Percentiles rank a stretch among this genome's conserved stretches.
Conservation (phyloP, 2,888 invertebrate genomes). For the Perizoma affinitatum region DNA sequence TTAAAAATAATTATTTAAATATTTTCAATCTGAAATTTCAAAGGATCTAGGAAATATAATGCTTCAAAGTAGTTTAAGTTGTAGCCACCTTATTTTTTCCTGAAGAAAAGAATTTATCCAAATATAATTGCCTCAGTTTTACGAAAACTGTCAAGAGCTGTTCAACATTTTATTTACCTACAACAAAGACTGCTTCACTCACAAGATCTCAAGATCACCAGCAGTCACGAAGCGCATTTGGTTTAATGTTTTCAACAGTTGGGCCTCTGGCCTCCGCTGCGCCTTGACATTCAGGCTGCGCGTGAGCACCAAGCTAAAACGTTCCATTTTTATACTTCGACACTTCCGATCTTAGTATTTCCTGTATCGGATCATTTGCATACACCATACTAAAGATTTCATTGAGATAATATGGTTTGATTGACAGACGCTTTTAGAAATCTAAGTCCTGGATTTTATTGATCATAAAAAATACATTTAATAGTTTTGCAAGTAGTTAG, state of each 20-base stretch:
- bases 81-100: too few species aligned
- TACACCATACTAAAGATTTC: slow-evolving; percentile 29
- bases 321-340: slow-evolving; percentile 71
- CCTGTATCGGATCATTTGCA: slow-evolving; percentile 55
- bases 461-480: background rate
- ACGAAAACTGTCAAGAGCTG: too few species aligned
- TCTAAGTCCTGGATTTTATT: slow-evolving; percentile 1
- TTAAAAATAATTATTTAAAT: too few species aligned
- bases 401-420: slow-evolving; percentile 23
- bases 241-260: slow-evolving; percentile 23
- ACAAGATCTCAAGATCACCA: slow-evolving; percentile 26
- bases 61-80: too few species aligned
- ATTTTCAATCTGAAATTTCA: too few species aligned
- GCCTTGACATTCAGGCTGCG: slow-evolving; percentile 79
- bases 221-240: slow-evolving; percentile 36
- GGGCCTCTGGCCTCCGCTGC: slow-evolving; percentile 60
- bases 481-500: too few species aligned
- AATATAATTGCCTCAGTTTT: too few species aligned
- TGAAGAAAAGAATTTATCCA: too few species aligned
- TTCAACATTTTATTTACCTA: too few species aligned
- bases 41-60: too few species aligned
- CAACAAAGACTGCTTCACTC: background rate
- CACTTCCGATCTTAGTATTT: slow-evolving; percentile 76
- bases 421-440: slow-evolving; percentile 19
- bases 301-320: slow-evolving; percentile 66